Evolutionary conservation across 2,888 invertebrate species (phyloP).

Genomic region (Cyclophora punctaria): DNA sequence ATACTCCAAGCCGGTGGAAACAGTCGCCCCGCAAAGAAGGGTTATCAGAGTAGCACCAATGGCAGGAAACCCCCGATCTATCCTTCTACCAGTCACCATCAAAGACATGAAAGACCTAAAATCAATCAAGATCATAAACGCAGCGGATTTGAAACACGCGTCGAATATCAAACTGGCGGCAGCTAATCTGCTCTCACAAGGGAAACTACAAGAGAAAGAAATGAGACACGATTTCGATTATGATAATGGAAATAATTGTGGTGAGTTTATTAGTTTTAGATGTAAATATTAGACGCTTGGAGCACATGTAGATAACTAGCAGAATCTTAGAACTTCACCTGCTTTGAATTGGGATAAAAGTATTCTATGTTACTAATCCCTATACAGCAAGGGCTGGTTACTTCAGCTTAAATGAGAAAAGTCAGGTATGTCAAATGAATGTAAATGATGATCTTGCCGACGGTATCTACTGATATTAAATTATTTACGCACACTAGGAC

Average conservation of each 20-base stretch:
- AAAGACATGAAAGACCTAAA: conserved; percentile 82
- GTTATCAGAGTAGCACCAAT: conserved; percentile 64
- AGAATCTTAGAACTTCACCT: too few species aligned
- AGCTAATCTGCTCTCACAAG: conserved; percentile 65
- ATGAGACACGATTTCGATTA: conserved; percentile 50
- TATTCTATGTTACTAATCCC: too few species aligned
- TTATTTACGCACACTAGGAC: too few species aligned
- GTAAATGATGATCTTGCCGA: too few species aligned
- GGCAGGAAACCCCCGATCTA: conserved; percentile 77
- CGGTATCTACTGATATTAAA: too few species aligned
- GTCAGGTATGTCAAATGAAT: too few species aligned
- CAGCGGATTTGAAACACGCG: conserved; percentile 73
- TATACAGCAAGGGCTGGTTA: too few species aligned
- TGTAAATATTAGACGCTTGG: too few species aligned
- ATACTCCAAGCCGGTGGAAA: conserved; percentile 63
- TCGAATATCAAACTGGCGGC: conserved; percentile 72
- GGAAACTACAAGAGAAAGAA: conserved; percentile 59
- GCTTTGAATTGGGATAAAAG: too few species aligned
- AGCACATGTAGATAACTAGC: too few species aligned
- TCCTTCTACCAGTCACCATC: conserved; percentile 81
- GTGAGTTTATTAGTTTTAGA: conserved; percentile 32
- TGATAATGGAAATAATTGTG: conserved; percentile 51
- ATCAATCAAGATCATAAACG: conserved; percentile 82
- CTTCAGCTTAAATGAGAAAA: too few species aligned
- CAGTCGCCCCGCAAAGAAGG: conserved; percentile 57